Base-by-base conservation (phyloP, 2,113 vertebrate species). In the Eptatretus burgeri region DNA sequence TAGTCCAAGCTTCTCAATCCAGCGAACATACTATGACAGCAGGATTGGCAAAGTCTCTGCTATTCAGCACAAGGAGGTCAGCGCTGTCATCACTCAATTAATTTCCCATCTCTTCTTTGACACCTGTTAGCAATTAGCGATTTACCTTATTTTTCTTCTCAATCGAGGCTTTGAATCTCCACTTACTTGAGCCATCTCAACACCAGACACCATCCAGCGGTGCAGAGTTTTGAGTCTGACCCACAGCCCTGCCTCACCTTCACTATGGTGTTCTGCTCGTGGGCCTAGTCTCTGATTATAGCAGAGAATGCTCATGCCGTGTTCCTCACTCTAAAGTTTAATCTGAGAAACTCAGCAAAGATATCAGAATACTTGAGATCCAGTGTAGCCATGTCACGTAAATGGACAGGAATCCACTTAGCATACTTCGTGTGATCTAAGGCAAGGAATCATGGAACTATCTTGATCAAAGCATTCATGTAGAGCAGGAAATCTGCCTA, bases 181-280 rank as follows among this genome's bases (percentile, higher is more conserved):
- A 41, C 3, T 41, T 41, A 41, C 7, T 41, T 7, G 7, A 41
- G 27, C 27, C 27, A 41, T 41, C 27, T 41, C 27, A 41, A 7
- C 3, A 5, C 27, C 27, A 41, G n/a, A n/a, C n/a, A n/a, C 27
- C 27, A 41, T 41, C 27, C 27, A 41, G 27, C 7, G 27, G 7
- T 7, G 16, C 53, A 60, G 53, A 10, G 11, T 19, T n/a, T 10
- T 60, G 8, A n/a, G 19, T 60, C 53, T 9, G 53, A 11, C 53
- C 53, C 16, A 60, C 53, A 60, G 8, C 9, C 53, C 9, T 19
- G 53, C 9, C 53, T 60, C 19, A 19, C 53, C 10, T 60, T 60
- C 53, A 60, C 53, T 10, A 19, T 60, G 53, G 53, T 60, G 53
- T 60, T 60, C 53, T 60, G 53, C 19, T 60, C 19, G 11, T 60